phyloP scores from a whole-genome alignment of 2,888 invertebrate genomes.

The Nowickia ferox region DNA sequence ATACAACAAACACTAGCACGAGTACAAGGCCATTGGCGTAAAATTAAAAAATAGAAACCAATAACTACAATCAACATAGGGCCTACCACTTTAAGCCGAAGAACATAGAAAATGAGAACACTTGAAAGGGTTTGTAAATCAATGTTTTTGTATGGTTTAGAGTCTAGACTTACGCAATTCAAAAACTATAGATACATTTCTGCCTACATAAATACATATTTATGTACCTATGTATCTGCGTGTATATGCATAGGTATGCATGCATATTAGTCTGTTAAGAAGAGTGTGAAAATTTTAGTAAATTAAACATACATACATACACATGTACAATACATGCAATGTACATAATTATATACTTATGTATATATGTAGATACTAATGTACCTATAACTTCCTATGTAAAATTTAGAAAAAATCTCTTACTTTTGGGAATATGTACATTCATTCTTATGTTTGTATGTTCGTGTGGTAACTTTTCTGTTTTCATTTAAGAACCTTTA shows the following conservation, averaged over 20 bases:
- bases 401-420: conserved; percentile 8
- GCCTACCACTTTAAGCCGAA: background rate
- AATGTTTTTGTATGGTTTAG: background rate
- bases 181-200: background rate
- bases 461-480: conserved; percentile 20
- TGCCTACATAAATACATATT: background rate
- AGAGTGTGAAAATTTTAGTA: background rate
- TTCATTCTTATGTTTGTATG: background rate
- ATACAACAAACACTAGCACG: background rate
- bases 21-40: conserved; percentile 44
- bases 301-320: background rate
- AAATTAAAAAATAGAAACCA: conserved; percentile 13
- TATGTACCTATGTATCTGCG: background rate
- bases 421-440: background rate
- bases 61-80: background rate
- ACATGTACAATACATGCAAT: background rate
- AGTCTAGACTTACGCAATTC: conserved; percentile 8
- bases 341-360: background rate
- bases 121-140: conserved; percentile 50
- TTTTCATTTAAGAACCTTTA: conserved; percentile 9
- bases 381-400: background rate
- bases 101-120: background rate
- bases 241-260: background rate
- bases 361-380: too few relatives aligned
- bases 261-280: background rate